Evolutionary conservation across 2,888 invertebrate species (phyloP).

Genomic region (Drosophila acutilabella): DNA sequence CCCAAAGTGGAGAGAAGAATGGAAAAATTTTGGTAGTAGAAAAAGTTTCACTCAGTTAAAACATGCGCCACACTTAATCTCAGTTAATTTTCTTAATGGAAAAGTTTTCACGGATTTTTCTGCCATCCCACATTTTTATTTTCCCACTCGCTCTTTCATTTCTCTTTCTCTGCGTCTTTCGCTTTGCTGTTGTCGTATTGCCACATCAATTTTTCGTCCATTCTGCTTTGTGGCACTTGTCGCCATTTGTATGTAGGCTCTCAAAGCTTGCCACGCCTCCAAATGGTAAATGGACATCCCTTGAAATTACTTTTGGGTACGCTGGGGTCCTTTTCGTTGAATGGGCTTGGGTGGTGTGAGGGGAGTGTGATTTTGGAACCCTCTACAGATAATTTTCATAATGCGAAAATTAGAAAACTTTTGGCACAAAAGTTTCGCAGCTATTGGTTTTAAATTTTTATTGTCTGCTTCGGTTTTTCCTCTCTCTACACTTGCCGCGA

Average conservation of each 20-base stretch:
- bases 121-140: neutral
- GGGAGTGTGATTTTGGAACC: constrained; percentile 19
- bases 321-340: constrained; percentile 1
- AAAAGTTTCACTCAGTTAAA: constrained; percentile 55
- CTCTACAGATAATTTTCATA: constrained; percentile 73
- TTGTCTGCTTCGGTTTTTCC: constrained; percentile 13
- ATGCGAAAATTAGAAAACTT: constrained; percentile 80
- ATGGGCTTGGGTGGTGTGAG: neutral
- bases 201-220: constrained; percentile 35
- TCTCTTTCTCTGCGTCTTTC: neutral
- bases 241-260: constrained; percentile 43
- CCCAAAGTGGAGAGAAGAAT: constrained; percentile 14
- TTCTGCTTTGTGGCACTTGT: constrained; percentile 47
- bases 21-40: constrained; percentile 9
- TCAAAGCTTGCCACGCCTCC: constrained; percentile 2
- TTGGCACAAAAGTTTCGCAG: constrained; percentile 34
- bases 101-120: constrained; percentile 75
- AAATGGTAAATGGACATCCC: constrained; percentile 20
- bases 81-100: constrained; percentile 84
- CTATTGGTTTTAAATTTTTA: constrained; percentile 63
- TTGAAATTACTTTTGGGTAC: constrained; percentile 43
- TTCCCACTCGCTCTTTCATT: neutral
- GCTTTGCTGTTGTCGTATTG: constrained; percentile 27
- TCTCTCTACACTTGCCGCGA: neutral
- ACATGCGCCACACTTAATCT: constrained; percentile 79